Conservation (phyloP, 2,113 vertebrate species). For the Tetraodon nigroviridis region DNA sequence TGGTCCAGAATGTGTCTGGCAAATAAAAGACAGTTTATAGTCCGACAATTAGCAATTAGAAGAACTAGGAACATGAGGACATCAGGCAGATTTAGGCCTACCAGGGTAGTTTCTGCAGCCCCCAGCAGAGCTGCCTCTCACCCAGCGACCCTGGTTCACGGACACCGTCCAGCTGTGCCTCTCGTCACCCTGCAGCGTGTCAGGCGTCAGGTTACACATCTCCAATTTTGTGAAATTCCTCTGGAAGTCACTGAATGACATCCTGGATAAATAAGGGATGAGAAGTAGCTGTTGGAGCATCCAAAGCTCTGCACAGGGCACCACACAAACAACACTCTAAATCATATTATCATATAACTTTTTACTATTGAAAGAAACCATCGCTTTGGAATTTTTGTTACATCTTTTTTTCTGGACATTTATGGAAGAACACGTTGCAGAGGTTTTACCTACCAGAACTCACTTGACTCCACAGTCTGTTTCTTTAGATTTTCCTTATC, state of each 20-base stretch:
- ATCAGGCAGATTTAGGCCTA: conserved; percentile 35
- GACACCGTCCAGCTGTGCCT: conserved; percentile 91
- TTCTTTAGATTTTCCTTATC: conserved; percentile 86
- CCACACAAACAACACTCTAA: too few relatives aligned
- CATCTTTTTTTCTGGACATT: background rate
- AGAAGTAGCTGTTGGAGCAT: background rate
- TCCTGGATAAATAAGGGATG: conserved; percentile 73
- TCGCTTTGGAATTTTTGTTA: too few relatives aligned
- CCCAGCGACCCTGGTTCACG: conserved; percentile 92
- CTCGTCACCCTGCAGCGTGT: conserved; percentile 81
- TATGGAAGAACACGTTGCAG: background rate
- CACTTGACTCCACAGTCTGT: conserved; percentile 81
- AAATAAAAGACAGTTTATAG: background rate
- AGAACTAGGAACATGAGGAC: background rate
- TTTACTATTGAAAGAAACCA: too few relatives aligned
- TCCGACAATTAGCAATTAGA: too few relatives aligned
- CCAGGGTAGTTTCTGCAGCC: conserved; percentile 95
- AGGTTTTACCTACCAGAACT: conserved; percentile 86
- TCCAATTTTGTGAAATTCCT: conserved; percentile 92
- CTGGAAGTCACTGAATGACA: conserved; percentile 90
- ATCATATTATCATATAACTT: too few relatives aligned
- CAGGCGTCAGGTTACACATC: conserved; percentile 96
- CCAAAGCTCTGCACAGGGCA: too few relatives aligned
- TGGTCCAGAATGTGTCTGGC: conserved; percentile 97
- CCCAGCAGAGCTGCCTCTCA: conserved; percentile 93